Evolutionary conservation across 2,113 vertebrate species (phyloP).

Genomic region (Myrmophylax atrothorax): DNA sequence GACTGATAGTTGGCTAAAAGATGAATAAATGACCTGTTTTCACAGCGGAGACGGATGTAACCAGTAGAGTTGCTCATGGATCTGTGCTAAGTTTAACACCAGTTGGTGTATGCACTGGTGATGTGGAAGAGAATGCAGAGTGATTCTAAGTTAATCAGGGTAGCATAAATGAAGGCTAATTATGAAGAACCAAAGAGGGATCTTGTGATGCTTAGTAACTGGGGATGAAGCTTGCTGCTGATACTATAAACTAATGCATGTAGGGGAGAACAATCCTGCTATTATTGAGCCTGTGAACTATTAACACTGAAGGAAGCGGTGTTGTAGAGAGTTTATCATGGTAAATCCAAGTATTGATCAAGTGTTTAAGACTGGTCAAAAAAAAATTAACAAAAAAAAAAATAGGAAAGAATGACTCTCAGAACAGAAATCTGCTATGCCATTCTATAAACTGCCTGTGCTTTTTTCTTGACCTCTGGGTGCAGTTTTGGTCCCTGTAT

Average conservation of each 20-base stretch:
- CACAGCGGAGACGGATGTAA: not conserved
- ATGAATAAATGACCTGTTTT: not conserved
- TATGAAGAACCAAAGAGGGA: not conserved
- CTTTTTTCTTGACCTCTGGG: not conserved
- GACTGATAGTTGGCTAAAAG: not conserved
- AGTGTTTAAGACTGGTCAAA: not conserved
- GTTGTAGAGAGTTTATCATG: not conserved
- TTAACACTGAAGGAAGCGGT: not conserved
- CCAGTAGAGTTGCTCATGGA: not conserved
- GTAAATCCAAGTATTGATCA: not conserved
- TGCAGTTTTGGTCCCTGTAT: not conserved
- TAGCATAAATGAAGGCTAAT: not conserved
- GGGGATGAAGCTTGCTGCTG: not conserved
- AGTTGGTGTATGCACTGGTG: not conserved
- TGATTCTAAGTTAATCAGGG: not conserved
- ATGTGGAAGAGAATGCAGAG: not conserved
- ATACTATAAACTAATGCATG: not conserved
- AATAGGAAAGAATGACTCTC: not conserved
- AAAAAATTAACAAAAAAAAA: not conserved
- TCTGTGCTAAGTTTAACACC: not conserved
- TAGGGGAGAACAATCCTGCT: not conserved
- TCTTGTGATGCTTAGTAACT: not conserved
- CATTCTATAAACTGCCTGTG: not conserved
- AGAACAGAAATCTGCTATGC: not conserved
- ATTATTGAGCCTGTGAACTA: not conserved